A percentile compares a stretch with the other conserved stretches of the same genome.
These are phyloP conservation scores for Antennarius maculatus DNA, from an alignment of 2,797 vertebrate genomes.

Conservation along the genomic window DNA sequence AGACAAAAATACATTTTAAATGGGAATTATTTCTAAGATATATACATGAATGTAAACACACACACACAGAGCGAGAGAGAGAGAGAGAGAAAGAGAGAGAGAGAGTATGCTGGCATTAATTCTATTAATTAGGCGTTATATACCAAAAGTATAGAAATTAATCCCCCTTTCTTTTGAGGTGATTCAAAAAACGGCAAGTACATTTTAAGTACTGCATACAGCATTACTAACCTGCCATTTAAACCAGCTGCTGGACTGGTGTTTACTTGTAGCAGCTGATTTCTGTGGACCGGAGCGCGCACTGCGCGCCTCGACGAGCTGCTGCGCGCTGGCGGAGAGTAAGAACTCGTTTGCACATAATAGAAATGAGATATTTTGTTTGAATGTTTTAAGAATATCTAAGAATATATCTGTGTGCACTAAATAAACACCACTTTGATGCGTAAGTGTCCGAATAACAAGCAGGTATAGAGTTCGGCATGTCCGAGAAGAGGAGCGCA, in stretches of 20 bases:
- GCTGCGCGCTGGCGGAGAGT: slow-evolving; percentile 19
- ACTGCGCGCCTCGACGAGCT: slow-evolving; percentile 24
- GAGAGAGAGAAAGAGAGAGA: too few relatives aligned
- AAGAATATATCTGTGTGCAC: neutral
- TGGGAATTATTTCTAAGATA: too few relatives aligned
- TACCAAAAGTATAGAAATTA: neutral
- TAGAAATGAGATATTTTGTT: neutral
- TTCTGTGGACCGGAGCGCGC: slow-evolving; percentile 20
- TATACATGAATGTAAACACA: too few relatives aligned
- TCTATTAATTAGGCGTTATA: neutral
- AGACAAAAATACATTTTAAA: too few relatives aligned
- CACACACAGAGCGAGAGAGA: too few relatives aligned
- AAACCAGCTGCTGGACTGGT: slow-evolving; percentile 10
- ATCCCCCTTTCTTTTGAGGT: neutral
- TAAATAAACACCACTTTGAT: slow-evolving; percentile 8
- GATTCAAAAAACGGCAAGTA: neutral
- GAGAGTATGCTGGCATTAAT: neutral
- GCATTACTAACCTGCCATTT: neutral
- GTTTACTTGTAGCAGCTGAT: slow-evolving; percentile 25
- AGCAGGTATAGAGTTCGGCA: slow-evolving; percentile 31
- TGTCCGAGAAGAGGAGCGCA: slow-evolving; percentile 53
- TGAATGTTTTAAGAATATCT: neutral
- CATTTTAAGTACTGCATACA: neutral
- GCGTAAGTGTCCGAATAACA: slow-evolving; percentile 25
- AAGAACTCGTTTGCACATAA: neutral